Percentiles rank a stretch among this genome's conserved stretches.
Evolutionary conservation across 2,888 invertebrate species (phyloP).

Genomic region (Pantelozetes paolii): DNA sequence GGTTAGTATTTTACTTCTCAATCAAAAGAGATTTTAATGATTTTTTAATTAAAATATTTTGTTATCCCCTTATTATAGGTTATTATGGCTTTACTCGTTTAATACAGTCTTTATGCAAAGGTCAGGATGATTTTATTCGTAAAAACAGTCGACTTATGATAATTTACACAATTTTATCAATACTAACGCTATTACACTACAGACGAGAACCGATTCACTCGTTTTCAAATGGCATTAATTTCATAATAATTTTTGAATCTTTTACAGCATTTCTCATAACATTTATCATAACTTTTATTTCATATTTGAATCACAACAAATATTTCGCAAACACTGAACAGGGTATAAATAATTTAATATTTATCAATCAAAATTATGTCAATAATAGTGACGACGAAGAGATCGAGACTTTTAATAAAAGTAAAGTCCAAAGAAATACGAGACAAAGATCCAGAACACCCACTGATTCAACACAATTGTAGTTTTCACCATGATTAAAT

Average conservation of each 20-base stretch:
- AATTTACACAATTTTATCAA: background rate
- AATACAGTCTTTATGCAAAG: background rate
- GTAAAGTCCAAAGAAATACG: background rate
- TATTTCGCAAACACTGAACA: background rate
- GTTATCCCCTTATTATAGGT: no score
- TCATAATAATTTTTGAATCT: background rate
- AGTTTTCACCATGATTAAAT: background rate
- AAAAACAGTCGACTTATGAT: background rate
- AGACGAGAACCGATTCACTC: slow-evolving; percentile 20
- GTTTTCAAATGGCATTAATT: background rate
- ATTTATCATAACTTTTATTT: background rate
- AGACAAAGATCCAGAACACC: slow-evolving; percentile 18
- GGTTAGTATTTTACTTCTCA: background rate
- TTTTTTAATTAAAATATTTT: background rate
- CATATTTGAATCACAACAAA: background rate
- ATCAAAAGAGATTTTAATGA: background rate
- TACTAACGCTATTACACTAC: background rate
- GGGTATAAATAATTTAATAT: slow-evolving; percentile 8
- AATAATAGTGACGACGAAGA: slow-evolving; percentile 24
- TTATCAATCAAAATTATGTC: background rate
- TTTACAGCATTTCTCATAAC: background rate
- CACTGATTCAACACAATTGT: background rate
- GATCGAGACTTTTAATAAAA: slow-evolving; percentile 18
- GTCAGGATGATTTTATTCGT: background rate
- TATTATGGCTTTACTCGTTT: background rate